phyloP scores from a whole-genome alignment of 2,113 vertebrate species.

The Ia io region DNA sequence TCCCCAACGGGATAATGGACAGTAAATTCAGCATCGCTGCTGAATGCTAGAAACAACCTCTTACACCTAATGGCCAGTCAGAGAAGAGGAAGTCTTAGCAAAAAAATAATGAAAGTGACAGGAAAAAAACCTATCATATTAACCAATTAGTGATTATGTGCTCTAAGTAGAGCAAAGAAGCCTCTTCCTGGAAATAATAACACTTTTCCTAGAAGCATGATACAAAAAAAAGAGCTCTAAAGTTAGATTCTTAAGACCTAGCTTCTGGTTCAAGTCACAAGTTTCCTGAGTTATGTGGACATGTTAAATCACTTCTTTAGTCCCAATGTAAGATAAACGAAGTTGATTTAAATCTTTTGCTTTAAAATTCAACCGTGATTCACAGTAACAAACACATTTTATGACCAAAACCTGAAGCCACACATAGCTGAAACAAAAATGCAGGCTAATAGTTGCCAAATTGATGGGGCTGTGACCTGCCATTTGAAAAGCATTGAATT shows the following conservation, averaged over 20 bases:
- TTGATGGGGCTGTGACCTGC: neutral
- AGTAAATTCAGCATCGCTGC: neutral
- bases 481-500: neutral
- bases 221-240: neutral
- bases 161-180: neutral
- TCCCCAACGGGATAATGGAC: neutral
- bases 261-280: neutral
- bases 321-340: neutral
- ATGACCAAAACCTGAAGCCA: neutral
- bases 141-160: neutral
- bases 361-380: constrained; percentile 24
- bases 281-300: neutral
- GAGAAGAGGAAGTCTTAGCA: neutral
- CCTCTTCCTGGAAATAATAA: neutral
- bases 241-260: constrained; percentile 5
- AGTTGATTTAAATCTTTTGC: neutral
- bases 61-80: neutral
- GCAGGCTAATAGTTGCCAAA: neutral
- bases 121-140: neutral
- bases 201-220: neutral
- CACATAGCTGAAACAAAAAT: constrained; percentile 6
- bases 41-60: neutral
- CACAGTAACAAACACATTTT: constrained; percentile 17
- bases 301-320: neutral
- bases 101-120: neutral